phyloP scores from a whole-genome alignment of 2,797 vertebrate species.

The Pangasius sanitwongsei region DNA sequence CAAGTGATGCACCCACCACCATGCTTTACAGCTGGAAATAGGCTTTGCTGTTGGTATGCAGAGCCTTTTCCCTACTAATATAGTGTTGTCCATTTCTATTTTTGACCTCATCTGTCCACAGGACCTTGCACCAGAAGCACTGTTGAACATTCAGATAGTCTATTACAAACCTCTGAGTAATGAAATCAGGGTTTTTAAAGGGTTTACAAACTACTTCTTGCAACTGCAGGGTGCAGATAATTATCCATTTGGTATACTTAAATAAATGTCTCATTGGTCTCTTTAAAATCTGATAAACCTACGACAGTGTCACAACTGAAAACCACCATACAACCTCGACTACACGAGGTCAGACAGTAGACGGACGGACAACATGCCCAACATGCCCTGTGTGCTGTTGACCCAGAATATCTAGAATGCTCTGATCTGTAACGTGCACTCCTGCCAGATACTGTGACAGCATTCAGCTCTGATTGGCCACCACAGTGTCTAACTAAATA shows the following conservation, averaged over 20 bases:
- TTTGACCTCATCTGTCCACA: neutral
- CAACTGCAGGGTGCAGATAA: neutral
- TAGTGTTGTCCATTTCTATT: neutral
- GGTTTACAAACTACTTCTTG: neutral
- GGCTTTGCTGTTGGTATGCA: neutral
- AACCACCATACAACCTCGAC: neutral
- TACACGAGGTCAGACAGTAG: neutral
- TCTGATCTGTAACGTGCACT: neutral
- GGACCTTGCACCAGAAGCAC: neutral
- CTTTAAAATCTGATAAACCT: neutral
- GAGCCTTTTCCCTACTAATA: neutral
- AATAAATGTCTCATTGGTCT: neutral
- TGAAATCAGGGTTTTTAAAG: neutral
- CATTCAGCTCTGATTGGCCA: slow-evolving; percentile 22
- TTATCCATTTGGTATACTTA: neutral
- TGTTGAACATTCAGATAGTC: neutral
- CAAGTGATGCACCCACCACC: neutral
- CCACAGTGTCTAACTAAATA: slow-evolving; percentile 1
- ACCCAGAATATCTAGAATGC: slow-evolving; percentile 13
- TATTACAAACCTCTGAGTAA: neutral
- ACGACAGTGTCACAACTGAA: neutral
- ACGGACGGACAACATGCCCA: neutral
- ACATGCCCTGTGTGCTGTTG: slow-evolving; percentile 1
- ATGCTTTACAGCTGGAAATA: neutral
- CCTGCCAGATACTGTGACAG: neutral